Base-by-base conservation (phyloP, 2,797 vertebrate genomes). In the Enteromius viviparus region DNA sequence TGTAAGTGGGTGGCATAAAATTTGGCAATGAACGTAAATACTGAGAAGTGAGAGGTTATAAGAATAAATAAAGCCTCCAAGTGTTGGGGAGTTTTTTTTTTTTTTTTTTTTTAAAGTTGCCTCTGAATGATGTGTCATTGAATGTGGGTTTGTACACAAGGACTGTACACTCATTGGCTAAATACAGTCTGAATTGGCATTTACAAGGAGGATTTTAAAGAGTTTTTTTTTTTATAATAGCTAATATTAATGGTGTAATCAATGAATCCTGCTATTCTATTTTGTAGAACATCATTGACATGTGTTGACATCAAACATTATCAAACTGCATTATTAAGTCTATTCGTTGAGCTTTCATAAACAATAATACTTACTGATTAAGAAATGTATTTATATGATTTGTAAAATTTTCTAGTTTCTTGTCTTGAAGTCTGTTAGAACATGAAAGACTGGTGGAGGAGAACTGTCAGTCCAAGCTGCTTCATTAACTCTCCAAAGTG, bases 111-210 rank as follows among this genome's bases (percentile, higher is more conserved):
- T 34, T 34, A 4, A 34, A 66, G 55, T 47, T 75, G 11, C 71
- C 53, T 71, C 69, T 82, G 32, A 82, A 68, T 34, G 82, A 72
- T 70, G 70, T 88, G 68, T 86, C 81, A 87, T 64, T 85, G 60
- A 69, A 70, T 47, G 80, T 86, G 80, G 82, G 79, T 83, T 64
- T 80, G 12, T 15, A 69, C 12, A 42, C 14, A 68, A 64, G 82
- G 53, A 68, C 42, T 40, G 34, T 60, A 58, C 78, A 80, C 55
- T 45, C 34, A 68, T 26, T n/a, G 2, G 75, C 17, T 62, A 40
- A 19, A 26, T 34, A 53, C 23, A 76, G 64, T 37, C 64, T 66
- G 34, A 76, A 62, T 42, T 32, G 34, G 51, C 55, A 26, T 55
- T 55, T 34, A 29, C n/a, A 29, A 37, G 19, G 17, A 74, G 49